These are phyloP conservation scores for Meandrusa payeni DNA, from an alignment of 2,888 invertebrate genomes.

Conservation along the genomic window DNA sequence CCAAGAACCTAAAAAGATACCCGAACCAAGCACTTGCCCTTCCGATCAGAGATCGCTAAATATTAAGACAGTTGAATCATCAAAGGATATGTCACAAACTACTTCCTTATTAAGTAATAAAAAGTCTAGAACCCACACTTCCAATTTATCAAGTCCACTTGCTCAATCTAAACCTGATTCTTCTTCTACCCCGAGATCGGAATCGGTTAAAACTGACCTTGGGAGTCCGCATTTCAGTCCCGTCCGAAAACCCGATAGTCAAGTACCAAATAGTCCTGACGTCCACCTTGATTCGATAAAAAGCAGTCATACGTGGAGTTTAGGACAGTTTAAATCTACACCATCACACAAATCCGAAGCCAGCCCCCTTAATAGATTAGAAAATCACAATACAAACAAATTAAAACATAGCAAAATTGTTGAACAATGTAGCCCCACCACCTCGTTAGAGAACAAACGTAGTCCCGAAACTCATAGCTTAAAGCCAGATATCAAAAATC, in stretches of 20 bases:
- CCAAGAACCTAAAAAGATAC: slow-evolving; percentile 64
- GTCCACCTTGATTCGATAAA: slow-evolving; percentile 56
- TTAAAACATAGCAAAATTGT: slow-evolving; percentile 63
- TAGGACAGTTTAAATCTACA: slow-evolving; percentile 67
- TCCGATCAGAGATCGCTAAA: slow-evolving; percentile 40
- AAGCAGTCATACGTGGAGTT: slow-evolving; percentile 61
- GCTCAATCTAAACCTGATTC: slow-evolving; percentile 67
- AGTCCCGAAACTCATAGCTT: slow-evolving; percentile 61
- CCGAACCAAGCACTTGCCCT: slow-evolving; percentile 42
- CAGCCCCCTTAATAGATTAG: slow-evolving; percentile 68
- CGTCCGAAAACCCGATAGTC: slow-evolving; percentile 69
- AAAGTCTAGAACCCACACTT: slow-evolving; percentile 45
- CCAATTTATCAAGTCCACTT: slow-evolving; percentile 62
- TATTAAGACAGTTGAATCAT: slow-evolving; percentile 45
- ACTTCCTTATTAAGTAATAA: slow-evolving; percentile 42
- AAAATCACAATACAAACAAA: slow-evolving; percentile 52
- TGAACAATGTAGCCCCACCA: slow-evolving; percentile 74
- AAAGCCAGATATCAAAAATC: slow-evolving; percentile 68
- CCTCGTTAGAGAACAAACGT: slow-evolving; percentile 68
- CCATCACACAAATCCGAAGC: slow-evolving; percentile 72
- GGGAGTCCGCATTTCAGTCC: slow-evolving; percentile 72
- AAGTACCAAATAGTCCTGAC: slow-evolving; percentile 70
- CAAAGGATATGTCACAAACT: slow-evolving; percentile 43
- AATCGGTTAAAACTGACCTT: slow-evolving; percentile 53
- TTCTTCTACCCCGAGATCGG: slow-evolving; percentile 67